These are phyloP conservation scores for Herpetotheres cachinnans DNA, from an alignment of 2,113 vertebrate genomes.

Conservation along the genomic window DNA sequence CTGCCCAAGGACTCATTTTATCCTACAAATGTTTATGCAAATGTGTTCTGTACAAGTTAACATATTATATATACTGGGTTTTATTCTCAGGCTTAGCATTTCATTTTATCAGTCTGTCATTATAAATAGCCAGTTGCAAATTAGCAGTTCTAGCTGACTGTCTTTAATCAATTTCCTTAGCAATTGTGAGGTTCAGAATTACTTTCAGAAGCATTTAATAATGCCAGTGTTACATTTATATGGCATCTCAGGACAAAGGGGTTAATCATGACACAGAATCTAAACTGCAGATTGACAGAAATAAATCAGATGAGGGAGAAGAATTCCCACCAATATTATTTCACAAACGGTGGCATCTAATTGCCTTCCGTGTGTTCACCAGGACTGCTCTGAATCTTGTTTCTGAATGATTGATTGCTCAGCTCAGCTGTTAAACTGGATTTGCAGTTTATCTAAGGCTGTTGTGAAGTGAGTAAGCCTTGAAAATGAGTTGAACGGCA, in stretches of 20 bases:
- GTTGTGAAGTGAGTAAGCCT: slow-evolving; percentile 18
- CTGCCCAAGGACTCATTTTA: slow-evolving; percentile 32
- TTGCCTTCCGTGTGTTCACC: slow-evolving; percentile 55
- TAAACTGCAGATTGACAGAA: slow-evolving; percentile 63
- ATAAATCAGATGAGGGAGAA: slow-evolving; percentile 63
- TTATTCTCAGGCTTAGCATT: slow-evolving; percentile 51
- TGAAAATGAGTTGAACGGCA: neutral
- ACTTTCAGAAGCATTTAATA: slow-evolving; percentile 60
- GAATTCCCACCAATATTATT: slow-evolving; percentile 65
- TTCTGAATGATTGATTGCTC: slow-evolving; percentile 54
- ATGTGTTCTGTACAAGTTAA: slow-evolving; percentile 43
- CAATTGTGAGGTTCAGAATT: slow-evolving; percentile 47
- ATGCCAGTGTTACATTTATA: slow-evolving; percentile 18
- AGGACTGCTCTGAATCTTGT: slow-evolving; percentile 52
- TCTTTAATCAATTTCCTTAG: slow-evolving; percentile 60
- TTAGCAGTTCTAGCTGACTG: slow-evolving; percentile 35
- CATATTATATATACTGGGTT: slow-evolving; percentile 40
- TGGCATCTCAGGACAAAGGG: slow-evolving; percentile 54
- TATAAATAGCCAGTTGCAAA: slow-evolving; percentile 62
- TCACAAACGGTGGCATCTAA: slow-evolving; percentile 54
- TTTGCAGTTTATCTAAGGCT: slow-evolving; percentile 37
- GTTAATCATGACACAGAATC: slow-evolving; percentile 59
- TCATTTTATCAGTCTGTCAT: slow-evolving; percentile 54
- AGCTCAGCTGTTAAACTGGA: slow-evolving; percentile 33
- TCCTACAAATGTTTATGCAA: slow-evolving; percentile 60